Evolutionary conservation across 2,888 invertebrate genomes (phyloP), one percentile per base, ranked within the genome.

Genomic region (Hipparchia sbordonii): DNA sequence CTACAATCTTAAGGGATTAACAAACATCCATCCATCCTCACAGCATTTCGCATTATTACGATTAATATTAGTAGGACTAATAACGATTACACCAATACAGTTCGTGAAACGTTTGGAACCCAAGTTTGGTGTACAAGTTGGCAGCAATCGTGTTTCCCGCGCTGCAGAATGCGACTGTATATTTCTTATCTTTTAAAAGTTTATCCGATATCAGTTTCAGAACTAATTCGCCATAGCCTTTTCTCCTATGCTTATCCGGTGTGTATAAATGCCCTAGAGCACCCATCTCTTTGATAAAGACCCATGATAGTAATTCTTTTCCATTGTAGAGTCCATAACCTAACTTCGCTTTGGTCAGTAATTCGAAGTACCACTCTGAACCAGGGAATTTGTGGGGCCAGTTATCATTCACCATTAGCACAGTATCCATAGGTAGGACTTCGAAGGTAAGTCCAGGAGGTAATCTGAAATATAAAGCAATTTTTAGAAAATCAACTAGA

Each of bases 241-340:
- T 86, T 23, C 82, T 82, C 73, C 90, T 87, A 2, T 89, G 80
- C 2, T 81, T 77, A 74, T 87, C 84, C 39, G 88, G 13, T 0
- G 88, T 89, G 59, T 83, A 90, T 9, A 90, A 74, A 72, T 91
- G 89, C 0, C 83, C 79, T 0, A 90, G 77, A 2, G 83, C 81
- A 1, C 91, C 90, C 62, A 77, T 80, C 79, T 89, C 88, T 45
- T 84, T 87, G 8, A 89, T 76, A 9, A 85, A 80, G 0, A 84
- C 80, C 89, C 90, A 91, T 1, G 86, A 78, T 8, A 86, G 67
- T 4, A 88, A 76, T 2, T 76, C 77, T 3, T 81, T 67, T 13
- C 84, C 77, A 2, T 79, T 70, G 70, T 81, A 87, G 3, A 91
- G 81, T 1, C 88, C 90, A 57, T 84, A 87, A 0, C 85, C 86